Evolutionary conservation across 2,797 vertebrate species (phyloP), one percentile per base, ranked within the genome.

Genomic region (Gorsachius magnificus): DNA sequence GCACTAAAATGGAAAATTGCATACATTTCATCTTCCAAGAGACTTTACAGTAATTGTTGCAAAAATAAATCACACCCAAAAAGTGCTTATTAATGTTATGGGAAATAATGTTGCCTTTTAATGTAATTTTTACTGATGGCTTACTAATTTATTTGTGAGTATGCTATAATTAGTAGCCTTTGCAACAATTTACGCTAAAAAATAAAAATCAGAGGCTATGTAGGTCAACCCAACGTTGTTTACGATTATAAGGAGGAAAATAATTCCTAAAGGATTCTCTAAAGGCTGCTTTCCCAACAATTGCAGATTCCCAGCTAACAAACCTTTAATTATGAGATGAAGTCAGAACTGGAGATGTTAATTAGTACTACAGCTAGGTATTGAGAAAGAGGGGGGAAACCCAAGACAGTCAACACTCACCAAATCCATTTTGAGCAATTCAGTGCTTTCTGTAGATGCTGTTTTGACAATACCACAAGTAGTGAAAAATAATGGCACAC

Each of bases 1-100:
- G 89, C 85, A 90, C 91, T 94, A 95, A 97, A 97, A 96, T 79
- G 78, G 91, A 89, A 95, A 95, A 96, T 64, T 91, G 87, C 91
- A 94, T 87, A 94, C 77, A n/a, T 86, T 81, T 93, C 45, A 64
- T 85, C 78, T 96, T 96, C 80, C 91, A 93, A 71, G 78, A 97
- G 93, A 69, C 69, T 87, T 69, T 92, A 54, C n/a, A 93, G 81
- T 68, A 78, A 95, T 90, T 93, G 85, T 77, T 83, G 45, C 70
- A 88, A 88, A 96, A 95, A 95, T 90, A 93, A 95, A 90, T 97
- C 77, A 87, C 66, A 92, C 45, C 56, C 36, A 4, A 75, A 72
- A 87, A 41, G 43, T 21, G 36, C 56, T 84, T 90, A 92, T 93
- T 93, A 94, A 93, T 50, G 41, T 51, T 85, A 70, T 57, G 80